Base-by-base conservation (phyloP, 2,113 vertebrate genomes). In the Chloropsis hardwickii region DNA sequence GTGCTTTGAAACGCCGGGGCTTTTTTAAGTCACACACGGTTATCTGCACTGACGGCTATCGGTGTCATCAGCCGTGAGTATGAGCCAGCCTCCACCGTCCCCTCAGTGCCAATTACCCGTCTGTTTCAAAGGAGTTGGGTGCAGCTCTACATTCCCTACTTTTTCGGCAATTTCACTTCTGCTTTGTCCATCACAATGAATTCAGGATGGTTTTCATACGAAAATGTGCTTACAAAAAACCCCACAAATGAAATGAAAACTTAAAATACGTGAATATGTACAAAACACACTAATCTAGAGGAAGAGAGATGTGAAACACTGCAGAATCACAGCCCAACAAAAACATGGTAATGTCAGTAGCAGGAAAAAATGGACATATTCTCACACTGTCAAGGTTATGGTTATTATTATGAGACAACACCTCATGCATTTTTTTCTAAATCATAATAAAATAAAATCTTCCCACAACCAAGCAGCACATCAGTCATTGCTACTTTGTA, bases 341-440 rank as follows among this genome's bases (percentile, higher is more conserved):
- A 84, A 74, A 7, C n/a, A 48, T 0, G 0, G 13, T 18, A 44
- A 42, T 14, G 29, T 31, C 45, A n/a, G 1, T 6, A 25, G 42
- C 27, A 25, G 19, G 35, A 12, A 62, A 61, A 66, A 61, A 80
- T 3, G 2, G 60, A 31, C 60, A 4, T n/a, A 40, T 1, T 79
- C n/a, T 35, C 42, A 50, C 7, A 4, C 20, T 33, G 58, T 39
- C 33, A 60, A 16, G 37, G 45, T 76, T 40, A 28, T 35, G 7
- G 16, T 48, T 44, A 12, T 39, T 60, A 40, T 21, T 17, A 9
- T 10, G 15, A 88, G 25, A 35, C 21, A 73, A 9, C 15, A 51
- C 7, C 17, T 76, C 77, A 11, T 6, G 14, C 47, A 71, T 74
- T 44, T 11, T 62, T 86, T 64, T 71, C 60, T 64, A 69, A 85